These are phyloP conservation scores for Drosophila infuscata DNA, from an alignment of 2,888 invertebrate species.

Conservation along the genomic window DNA sequence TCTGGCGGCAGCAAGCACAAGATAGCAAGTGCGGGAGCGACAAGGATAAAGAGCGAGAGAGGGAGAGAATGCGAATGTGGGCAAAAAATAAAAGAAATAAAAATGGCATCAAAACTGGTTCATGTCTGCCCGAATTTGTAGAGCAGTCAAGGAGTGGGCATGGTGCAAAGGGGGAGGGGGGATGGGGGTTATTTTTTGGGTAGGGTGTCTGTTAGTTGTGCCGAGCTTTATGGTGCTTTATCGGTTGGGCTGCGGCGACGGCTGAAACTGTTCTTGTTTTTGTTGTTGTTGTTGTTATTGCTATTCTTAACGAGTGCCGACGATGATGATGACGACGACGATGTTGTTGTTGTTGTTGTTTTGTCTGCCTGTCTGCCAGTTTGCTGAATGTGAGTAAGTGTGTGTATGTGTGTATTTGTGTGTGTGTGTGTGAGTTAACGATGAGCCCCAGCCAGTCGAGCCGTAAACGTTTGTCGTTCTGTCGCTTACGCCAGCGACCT, in stretches of 20 bases:
- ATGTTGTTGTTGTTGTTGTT: conserved; percentile 32
- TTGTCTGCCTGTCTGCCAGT: conserved; percentile 66
- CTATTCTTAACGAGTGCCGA: conserved; percentile 49
- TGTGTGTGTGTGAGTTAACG: conserved; percentile 52
- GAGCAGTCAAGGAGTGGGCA: conserved; percentile 4
- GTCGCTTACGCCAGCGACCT: conserved; percentile 78
- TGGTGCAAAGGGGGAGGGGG: neutral
- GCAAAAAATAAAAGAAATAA: conserved; percentile 26
- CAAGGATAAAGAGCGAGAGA: neutral
- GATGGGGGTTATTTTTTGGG: neutral
- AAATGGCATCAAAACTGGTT: conserved; percentile 62
- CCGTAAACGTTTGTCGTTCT: conserved; percentile 64
- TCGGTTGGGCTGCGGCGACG: conserved; percentile 38
- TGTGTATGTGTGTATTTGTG: conserved; percentile 27
- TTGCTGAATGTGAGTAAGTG: conserved; percentile 21
- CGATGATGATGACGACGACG: conserved; percentile 45
- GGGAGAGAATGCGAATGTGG: conserved; percentile 34
- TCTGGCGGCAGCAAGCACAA: conserved; percentile 54
- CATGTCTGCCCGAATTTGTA: conserved; percentile 69
- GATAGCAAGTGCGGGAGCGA: neutral
- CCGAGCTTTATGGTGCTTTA: conserved; percentile 33
- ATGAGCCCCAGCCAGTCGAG: conserved; percentile 53
- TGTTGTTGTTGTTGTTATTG: conserved; percentile 9
- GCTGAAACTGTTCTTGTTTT: conserved; percentile 8
- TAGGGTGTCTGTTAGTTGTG: conserved; percentile 33